These are phyloP conservation scores for Ptychobarbus kaznakovi DNA, from an alignment of 2,797 vertebrate species.

Conservation along the genomic window DNA sequence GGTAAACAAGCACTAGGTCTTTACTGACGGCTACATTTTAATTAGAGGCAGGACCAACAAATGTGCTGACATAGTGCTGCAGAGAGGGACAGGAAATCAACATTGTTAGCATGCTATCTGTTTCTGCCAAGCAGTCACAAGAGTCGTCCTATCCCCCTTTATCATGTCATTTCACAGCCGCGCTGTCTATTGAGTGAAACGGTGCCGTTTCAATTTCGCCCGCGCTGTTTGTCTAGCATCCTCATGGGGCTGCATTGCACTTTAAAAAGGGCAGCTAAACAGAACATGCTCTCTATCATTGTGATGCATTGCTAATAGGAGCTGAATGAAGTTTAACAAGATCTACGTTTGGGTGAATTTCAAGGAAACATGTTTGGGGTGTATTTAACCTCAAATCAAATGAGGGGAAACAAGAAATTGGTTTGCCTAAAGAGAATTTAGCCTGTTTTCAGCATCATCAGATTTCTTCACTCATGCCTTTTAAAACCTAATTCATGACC, in stretches of 20 bases:
- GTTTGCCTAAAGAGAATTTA: not conserved
- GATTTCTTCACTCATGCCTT: not conserved
- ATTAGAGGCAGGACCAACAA: constrained; percentile 70
- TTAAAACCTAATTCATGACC: not conserved
- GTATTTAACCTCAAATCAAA: not conserved
- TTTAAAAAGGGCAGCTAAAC: constrained; percentile 44
- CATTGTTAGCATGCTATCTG: constrained; percentile 38
- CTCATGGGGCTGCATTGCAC: constrained; percentile 42
- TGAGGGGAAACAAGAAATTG: not conserved
- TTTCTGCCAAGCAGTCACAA: constrained; percentile 45
- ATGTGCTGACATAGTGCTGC: constrained; percentile 49
- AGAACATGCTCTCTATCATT: constrained; percentile 38
- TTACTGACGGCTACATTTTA: constrained; percentile 72
- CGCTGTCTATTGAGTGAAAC: constrained; percentile 12
- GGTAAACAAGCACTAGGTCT: constrained; percentile 79
- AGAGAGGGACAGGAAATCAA: constrained; percentile 51
- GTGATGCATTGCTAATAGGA: constrained; percentile 40
- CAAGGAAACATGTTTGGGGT: not conserved
- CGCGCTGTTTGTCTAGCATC: not conserved
- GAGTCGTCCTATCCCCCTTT: constrained; percentile 28
- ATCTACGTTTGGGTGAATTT: constrained; percentile 3
- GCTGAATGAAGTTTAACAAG: not conserved
- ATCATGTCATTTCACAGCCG: constrained; percentile 37
- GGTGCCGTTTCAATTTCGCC: constrained; percentile 33
- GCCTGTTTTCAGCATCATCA: not conserved